These are phyloP conservation scores for Tyria jacobaeae DNA, from an alignment of 2,888 invertebrate genomes.

Conservation along the genomic window DNA sequence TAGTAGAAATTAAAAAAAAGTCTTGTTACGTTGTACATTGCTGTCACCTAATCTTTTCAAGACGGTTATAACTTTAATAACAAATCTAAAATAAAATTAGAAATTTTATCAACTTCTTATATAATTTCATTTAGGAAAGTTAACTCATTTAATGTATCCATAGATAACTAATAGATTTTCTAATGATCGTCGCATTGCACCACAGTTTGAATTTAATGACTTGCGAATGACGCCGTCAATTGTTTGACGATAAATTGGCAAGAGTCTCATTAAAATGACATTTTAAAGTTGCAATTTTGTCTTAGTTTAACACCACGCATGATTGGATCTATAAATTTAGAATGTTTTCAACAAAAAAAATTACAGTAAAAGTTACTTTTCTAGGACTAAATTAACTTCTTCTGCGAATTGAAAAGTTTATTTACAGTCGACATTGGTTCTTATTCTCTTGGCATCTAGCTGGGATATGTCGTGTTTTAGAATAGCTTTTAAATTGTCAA, in stretches of 20 bases:
- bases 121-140: no score
- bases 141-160: no score
- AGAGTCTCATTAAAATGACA: conserved; percentile 27
- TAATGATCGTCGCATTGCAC: conserved; percentile 11
- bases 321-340: conserved; percentile 10
- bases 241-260: conserved; percentile 39
- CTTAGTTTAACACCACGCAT: conserved; percentile 1
- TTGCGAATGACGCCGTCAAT: conserved; percentile 33
- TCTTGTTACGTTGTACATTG: no score
- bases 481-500: background rate
- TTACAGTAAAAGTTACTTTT: conserved; percentile 9
- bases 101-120: no score
- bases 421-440: conserved; percentile 15
- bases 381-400: background rate
- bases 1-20: no score
- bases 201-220: conserved; percentile 22
- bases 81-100: no score
- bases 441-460: conserved; percentile 18
- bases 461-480: background rate
- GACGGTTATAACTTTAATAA: no score
- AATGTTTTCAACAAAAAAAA: conserved; percentile 12
- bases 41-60: no score
- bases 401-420: conserved; percentile 12
- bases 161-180: no score
- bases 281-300: conserved; percentile 14